These are phyloP conservation scores for Meloidogyne hapla DNA, from an alignment of 1,140 invertebrate genomes.

Conservation along the genomic window DNA sequence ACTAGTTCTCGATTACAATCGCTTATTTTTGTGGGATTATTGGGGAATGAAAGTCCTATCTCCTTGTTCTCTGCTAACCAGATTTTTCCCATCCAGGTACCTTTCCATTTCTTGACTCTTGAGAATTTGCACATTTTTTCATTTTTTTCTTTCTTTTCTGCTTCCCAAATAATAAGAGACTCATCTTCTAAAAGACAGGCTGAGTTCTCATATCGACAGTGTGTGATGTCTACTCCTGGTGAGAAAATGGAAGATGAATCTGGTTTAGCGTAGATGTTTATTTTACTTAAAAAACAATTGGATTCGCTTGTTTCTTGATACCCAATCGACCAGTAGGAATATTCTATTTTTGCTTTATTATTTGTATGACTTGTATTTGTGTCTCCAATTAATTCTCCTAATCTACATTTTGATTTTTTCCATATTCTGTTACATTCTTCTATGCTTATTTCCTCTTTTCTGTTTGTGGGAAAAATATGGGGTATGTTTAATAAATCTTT, in stretches of 20 bases:
- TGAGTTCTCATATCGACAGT: background rate
- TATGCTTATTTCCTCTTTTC: background rate
- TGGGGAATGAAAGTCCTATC: background rate
- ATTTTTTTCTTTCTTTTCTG: background rate
- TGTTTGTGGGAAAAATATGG: background rate
- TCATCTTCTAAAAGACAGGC: background rate
- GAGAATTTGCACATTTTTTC: background rate
- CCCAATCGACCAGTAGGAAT: background rate
- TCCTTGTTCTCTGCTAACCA: background rate
- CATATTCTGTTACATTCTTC: constrained; percentile 2
- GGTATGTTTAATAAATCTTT: background rate
- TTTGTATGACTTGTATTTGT: background rate
- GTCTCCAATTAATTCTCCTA: background rate
- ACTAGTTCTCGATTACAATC: background rate
- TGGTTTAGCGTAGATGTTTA: constrained; percentile 11
- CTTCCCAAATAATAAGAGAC: background rate
- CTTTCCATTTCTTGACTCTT: background rate
- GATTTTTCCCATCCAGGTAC: constrained; percentile 1
- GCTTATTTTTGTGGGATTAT: background rate
- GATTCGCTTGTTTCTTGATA: background rate
- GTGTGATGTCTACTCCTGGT: background rate
- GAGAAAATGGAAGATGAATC: background rate
- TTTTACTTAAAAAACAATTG: background rate
- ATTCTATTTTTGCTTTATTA: background rate
- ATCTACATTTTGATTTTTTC: background rate